Conservation (phyloP, 2,888 invertebrate genomes). For the Protula sp. region DNA sequence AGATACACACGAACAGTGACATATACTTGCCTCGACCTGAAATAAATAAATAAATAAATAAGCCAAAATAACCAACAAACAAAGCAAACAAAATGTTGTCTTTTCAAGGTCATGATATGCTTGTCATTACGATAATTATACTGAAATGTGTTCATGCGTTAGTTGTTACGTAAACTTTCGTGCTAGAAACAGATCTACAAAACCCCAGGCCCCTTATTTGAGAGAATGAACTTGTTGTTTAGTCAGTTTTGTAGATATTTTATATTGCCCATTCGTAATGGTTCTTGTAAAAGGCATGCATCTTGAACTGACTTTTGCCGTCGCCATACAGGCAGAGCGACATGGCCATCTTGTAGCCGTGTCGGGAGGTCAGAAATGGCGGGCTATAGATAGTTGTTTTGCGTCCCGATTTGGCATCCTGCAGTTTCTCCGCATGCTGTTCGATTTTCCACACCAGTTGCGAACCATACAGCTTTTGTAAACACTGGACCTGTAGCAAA, state of each 20-base stretch:
- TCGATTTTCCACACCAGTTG: constrained; percentile 54
- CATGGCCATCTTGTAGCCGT: constrained; percentile 53
- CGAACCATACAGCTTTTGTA: constrained; percentile 51
- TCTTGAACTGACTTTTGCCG: constrained; percentile 40
- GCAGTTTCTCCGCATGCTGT: constrained; percentile 37
- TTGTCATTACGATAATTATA: too few species aligned
- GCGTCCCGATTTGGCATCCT: constrained; percentile 47
- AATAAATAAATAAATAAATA: constrained; percentile 6
- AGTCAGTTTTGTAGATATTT: too few species aligned
- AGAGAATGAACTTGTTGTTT: too few species aligned
- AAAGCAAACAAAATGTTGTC: too few species aligned
- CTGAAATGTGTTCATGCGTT: too few species aligned
- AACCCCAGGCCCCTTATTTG: too few species aligned
- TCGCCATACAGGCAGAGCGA: constrained; percentile 48
- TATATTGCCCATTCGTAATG: too few species aligned
- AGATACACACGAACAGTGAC: constrained; percentile 39
- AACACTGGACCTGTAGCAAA: constrained; percentile 20
- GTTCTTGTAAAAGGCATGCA: too few species aligned
- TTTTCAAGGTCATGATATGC: too few species aligned
- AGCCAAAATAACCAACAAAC: too few species aligned
- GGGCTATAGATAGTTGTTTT: constrained; percentile 48
- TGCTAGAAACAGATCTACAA: too few species aligned
- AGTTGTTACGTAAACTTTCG: too few species aligned
- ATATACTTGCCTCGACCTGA: constrained; percentile 38
- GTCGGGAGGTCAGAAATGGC: constrained; percentile 51